phyloP scores from a whole-genome alignment of 2,797 vertebrate species.

The Carcharodon carcharias region DNA sequence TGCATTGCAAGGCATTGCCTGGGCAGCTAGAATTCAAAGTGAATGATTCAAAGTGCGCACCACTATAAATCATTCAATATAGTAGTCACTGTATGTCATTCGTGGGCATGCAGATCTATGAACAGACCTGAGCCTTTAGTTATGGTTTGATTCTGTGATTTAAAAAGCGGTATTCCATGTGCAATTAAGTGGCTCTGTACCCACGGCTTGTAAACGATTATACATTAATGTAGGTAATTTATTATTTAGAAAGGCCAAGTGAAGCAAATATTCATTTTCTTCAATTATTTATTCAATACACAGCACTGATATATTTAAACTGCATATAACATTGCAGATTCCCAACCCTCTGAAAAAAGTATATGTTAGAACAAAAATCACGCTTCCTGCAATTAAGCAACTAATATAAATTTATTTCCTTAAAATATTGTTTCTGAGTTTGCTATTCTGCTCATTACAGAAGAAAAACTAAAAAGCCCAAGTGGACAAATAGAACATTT shows the following conservation, averaged over 20 bases:
- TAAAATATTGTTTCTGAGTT: neutral
- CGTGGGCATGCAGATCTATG: neutral
- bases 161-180: neutral
- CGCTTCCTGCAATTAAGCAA: neutral
- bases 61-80: conserved; percentile 15
- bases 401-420: neutral
- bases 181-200: neutral
- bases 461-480: neutral
- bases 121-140: neutral
- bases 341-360: neutral
- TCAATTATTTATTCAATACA: conserved; percentile 2
- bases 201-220: neutral
- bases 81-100: neutral
- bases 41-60: neutral
- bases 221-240: neutral
- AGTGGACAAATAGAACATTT: neutral
- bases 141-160: neutral
- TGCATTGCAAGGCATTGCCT: neutral
- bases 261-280: neutral
- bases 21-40: neutral
- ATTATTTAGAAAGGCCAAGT: conserved; percentile 23
- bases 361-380: neutral
- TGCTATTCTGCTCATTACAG: neutral
- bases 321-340: neutral
- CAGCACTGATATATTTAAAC: neutral